Evolutionary conservation across 2,888 invertebrate genomes (phyloP), one percentile per base, ranked within the genome.

Genomic region (Agriopis leucophaearia): DNA sequence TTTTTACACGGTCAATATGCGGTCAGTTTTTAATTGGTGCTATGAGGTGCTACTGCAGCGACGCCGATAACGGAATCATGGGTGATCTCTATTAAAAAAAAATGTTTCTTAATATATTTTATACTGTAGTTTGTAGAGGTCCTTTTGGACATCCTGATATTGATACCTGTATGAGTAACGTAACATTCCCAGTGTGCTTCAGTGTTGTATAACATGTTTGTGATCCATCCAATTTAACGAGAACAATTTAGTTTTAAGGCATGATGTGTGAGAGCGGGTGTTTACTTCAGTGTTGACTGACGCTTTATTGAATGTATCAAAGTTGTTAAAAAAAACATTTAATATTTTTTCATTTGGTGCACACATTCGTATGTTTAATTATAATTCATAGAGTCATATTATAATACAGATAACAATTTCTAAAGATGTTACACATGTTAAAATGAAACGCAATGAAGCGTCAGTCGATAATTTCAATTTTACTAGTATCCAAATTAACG

Each of bases 101-200:
- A 87, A 86, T 86, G 87, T 83, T 88, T 89, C 86, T 87, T 90
- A 88, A 92, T 91, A 89, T 89, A 89, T 90, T 81, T 85, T 86
- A 83, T 87, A 86, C 84, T 87, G 84, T 89, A 89, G 88, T 75
- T 70, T 75, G 68, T 75, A 72, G 71, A 59, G 59, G 72, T 71
- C 74, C 70, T 75, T 72, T 79, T 77, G 81, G 83, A 85, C 81
- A 82, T 87, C 87, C 83, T 81, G 82, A 83, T 82, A 92, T 94
- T 94, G 93, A 93, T 94, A 94, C 94, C 93, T 94, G 93, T 94
- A 89, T 88, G 86, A 85, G 85, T 85, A 87, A 89, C 90, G 85
- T 90, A 90, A 93, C 93, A 93, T 94, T 92, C 92, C 93, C 88
- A 88, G 91, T 92, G 87, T 92, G 92, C 91, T 92, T 92, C 86